phyloP scores from a whole-genome alignment of 2,113 vertebrate genomes.

The Neomonachus schauinslandi region DNA sequence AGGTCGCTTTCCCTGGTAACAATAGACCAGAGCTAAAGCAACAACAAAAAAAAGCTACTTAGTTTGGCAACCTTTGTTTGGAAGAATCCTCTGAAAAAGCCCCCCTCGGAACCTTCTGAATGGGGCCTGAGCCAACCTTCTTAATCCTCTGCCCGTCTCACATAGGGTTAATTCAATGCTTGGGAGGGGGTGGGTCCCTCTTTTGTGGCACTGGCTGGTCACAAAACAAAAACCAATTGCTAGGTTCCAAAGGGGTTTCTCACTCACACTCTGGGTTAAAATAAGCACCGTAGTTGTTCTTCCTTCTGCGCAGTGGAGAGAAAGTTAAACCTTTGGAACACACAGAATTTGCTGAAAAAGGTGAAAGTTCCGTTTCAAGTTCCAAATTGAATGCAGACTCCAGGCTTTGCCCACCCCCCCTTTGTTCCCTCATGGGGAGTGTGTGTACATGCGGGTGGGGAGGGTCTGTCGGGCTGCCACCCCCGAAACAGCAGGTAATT shows the following conservation, averaged over 20 bases:
- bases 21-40: slow-evolving; percentile 83
- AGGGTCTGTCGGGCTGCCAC: slow-evolving; percentile 87
- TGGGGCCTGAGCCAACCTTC: slow-evolving; percentile 80
- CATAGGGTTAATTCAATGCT: slow-evolving; percentile 87
- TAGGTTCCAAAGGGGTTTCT: slow-evolving; percentile 61
- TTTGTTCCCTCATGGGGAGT: neutral
- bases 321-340: slow-evolving; percentile 68
- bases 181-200: slow-evolving; percentile 83
- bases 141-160: slow-evolving; percentile 84
- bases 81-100: slow-evolving; percentile 78
- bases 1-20: slow-evolving; percentile 82
- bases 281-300: slow-evolving; percentile 50
- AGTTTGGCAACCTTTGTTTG: slow-evolving; percentile 86
- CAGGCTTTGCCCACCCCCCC: neutral
- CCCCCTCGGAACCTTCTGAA: slow-evolving; percentile 85
- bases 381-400: slow-evolving; percentile 61
- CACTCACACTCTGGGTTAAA: slow-evolving; percentile 57
- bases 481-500: slow-evolving; percentile 91
- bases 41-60: slow-evolving; percentile 86
- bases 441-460: slow-evolving; percentile 79
- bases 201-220: slow-evolving; percentile 83
- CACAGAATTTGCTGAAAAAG: slow-evolving; percentile 56
- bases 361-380: slow-evolving; percentile 66
- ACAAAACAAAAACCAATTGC: slow-evolving; percentile 83
- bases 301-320: slow-evolving; percentile 34